Evolutionary conservation across 2,888 invertebrate species (phyloP).

Genomic region (Cyclophora punctaria): DNA sequence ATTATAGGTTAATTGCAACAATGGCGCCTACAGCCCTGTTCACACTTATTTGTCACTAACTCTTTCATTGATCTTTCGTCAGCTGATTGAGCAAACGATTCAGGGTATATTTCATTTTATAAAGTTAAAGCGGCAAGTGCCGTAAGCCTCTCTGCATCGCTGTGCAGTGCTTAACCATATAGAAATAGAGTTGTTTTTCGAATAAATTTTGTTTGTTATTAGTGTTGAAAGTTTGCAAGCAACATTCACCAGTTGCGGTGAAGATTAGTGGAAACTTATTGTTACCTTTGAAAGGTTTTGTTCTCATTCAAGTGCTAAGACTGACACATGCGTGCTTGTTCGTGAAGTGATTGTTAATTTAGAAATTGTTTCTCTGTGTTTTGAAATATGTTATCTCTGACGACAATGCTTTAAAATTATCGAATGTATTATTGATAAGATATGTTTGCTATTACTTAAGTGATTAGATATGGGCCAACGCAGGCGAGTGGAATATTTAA

Average conservation of each 20-base stretch:
- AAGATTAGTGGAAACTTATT: slow-evolving; percentile 50
- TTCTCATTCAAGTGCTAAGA: slow-evolving; percentile 49
- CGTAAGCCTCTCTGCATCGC: slow-evolving; percentile 52
- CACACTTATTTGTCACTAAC: too few relatives aligned
- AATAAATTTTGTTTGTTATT: slow-evolving; percentile 17
- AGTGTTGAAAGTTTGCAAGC: slow-evolving; percentile 57
- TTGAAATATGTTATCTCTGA: slow-evolving; percentile 24
- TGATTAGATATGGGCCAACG: too few relatives aligned
- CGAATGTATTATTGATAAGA: too few relatives aligned
- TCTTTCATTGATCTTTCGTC: slow-evolving; percentile 25
- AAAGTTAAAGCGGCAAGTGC: slow-evolving; percentile 71
- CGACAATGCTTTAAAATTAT: neutral
- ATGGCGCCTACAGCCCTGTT: too few relatives aligned
- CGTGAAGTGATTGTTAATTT: slow-evolving; percentile 56
- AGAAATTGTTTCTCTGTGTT: slow-evolving; percentile 39
- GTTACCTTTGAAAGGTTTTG: slow-evolving; percentile 20
- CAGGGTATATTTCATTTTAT: slow-evolving; percentile 9
- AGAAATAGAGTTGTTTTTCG: slow-evolving; percentile 23
- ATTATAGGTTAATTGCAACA: neutral
- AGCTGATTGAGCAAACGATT: slow-evolving; percentile 47
- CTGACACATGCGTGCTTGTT: slow-evolving; percentile 69
- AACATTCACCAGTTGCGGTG: slow-evolving; percentile 61
- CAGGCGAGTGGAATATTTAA: too few relatives aligned
- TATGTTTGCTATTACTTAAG: too few relatives aligned
- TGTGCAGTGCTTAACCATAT: slow-evolving; percentile 54